Evolutionary conservation across 2,888 invertebrate species (phyloP).

Genomic region (Volucella zonaria): DNA sequence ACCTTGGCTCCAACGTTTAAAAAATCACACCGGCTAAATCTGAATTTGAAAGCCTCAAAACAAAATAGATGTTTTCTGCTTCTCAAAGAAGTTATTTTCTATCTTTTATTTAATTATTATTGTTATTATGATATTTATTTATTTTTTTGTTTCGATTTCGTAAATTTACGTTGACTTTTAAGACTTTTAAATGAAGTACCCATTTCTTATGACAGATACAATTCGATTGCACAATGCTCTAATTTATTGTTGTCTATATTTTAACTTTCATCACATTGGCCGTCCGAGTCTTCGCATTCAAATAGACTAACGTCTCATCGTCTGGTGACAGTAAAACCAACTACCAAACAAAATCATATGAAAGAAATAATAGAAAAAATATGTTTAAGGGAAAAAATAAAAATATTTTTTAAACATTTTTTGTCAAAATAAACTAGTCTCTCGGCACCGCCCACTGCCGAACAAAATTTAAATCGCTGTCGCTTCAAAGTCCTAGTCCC

Average conservation of each 20-base stretch:
- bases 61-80: too few species aligned
- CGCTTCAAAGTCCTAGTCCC: constrained; percentile 59
- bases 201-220: constrained; percentile 25
- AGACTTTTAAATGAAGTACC: constrained; percentile 3
- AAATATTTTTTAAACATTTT: constrained; percentile 43
- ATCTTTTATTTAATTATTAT: too few species aligned
- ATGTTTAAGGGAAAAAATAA: constrained; percentile 28
- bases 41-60: neutral
- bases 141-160: constrained; percentile 7
- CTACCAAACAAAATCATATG: constrained; percentile 15
- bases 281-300: constrained; percentile 14
- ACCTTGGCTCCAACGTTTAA: too few species aligned
- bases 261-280: constrained; percentile 54
- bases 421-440: constrained; percentile 61
- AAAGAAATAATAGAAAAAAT: constrained; percentile 46
- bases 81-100: too few species aligned
- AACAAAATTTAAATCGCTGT: constrained; percentile 13
- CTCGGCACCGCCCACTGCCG: constrained; percentile 60
- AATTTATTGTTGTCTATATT: constrained; percentile 60
- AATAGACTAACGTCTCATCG: constrained; percentile 21
- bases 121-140: neutral
- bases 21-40: neutral
- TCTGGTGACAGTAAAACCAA: constrained; percentile 45
- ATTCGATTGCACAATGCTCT: constrained; percentile 60
- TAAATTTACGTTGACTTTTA: constrained; percentile 37